Evolutionary conservation across 1,140 invertebrate genomes (phyloP).

Genomic region (Eubasilissa regina): DNA sequence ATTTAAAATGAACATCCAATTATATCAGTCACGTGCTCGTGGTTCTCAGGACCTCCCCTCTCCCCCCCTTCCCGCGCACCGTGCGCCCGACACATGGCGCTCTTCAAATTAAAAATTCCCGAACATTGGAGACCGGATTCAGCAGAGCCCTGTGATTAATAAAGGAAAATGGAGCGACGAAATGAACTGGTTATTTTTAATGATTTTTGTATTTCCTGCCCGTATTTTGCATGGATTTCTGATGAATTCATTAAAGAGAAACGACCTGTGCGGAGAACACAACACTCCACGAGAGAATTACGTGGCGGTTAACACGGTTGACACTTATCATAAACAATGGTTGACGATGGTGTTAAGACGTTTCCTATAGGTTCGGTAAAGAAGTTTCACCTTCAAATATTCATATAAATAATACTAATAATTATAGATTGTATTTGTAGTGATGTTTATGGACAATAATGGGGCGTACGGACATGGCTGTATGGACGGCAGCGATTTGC

Average conservation of each 20-base stretch:
- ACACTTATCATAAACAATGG: no score
- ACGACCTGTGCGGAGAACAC: no score
- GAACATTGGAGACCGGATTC: conserved; percentile 18
- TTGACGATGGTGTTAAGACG: no score
- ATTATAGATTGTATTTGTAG: no score
- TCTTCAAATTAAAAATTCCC: conserved; percentile 16
- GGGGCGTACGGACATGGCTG: not conserved
- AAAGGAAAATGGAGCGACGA: conserved; percentile 27
- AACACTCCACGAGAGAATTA: no score
- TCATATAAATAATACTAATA: no score
- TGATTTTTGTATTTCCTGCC: conserved; percentile 6
- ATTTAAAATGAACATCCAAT: conserved; percentile 31
- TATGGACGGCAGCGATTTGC: conserved; percentile 20
- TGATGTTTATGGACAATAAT: no score
- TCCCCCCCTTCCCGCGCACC: not conserved
- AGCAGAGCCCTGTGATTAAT: conserved; percentile 15
- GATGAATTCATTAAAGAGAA: no score
- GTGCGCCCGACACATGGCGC: not conserved
- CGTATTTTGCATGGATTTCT: not conserved
- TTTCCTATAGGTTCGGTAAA: no score
- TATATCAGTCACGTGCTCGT: conserved; percentile 13
- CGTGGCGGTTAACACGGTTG: no score
- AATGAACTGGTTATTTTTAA: conserved; percentile 39
- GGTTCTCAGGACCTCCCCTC: not conserved
- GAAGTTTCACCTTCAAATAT: no score